Evolutionary conservation across 2,797 vertebrate species (phyloP), one percentile per base, ranked within the genome.

Genomic region (Sebastes melanostomus): DNA sequence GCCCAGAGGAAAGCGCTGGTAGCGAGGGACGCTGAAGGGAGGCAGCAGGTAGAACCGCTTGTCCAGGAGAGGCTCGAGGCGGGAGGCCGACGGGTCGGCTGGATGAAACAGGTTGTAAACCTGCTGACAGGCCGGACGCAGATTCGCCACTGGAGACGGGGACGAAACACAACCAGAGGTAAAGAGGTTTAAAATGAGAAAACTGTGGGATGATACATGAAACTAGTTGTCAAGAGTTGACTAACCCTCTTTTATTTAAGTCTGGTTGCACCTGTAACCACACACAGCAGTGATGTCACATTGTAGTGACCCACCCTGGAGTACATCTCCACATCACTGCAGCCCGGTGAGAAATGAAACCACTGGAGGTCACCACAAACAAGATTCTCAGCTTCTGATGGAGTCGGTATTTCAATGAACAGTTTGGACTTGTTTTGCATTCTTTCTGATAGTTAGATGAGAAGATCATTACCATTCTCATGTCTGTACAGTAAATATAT

Each of bases 71-170:
- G 98, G 98, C 87, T 99, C 98, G 0, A 99, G 96, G 70, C 98
- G 98, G 0, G 97, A 99, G 58, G 98, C 98, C 0, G 98, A 99
- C 0, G 98, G 98, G 91, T 99, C 98, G 14, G 98, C 98, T 0
- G 98, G 97, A 88, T 99, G 98, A 90, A 99, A 99, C 78, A 99
- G 96, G 95, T 99, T 99, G 88, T 99, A 98, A 50, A 99, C 97
- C 93, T 99, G 98, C 94, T 98, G 98, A 87, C 98, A 99, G 74
- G 97, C 97, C 0, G 98, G 98, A 80, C 97, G 97, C 74, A 99
- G 95, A 78, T 97, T 97, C 18, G 97, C 97, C 78, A 99, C 98
- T 99, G 69, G 0, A 71, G 16, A 38, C 58, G 18, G 7, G 1
- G n/a, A 6, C 32, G 10, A 30, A 36, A 58, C 27, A 34, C 13